A percentile compares a stretch with the other conserved stretches of the same genome.
These are phyloP conservation scores for Rhynchopsitta pachyrhyncha DNA, from an alignment of 2,113 vertebrate species.

Conservation along the genomic window DNA sequence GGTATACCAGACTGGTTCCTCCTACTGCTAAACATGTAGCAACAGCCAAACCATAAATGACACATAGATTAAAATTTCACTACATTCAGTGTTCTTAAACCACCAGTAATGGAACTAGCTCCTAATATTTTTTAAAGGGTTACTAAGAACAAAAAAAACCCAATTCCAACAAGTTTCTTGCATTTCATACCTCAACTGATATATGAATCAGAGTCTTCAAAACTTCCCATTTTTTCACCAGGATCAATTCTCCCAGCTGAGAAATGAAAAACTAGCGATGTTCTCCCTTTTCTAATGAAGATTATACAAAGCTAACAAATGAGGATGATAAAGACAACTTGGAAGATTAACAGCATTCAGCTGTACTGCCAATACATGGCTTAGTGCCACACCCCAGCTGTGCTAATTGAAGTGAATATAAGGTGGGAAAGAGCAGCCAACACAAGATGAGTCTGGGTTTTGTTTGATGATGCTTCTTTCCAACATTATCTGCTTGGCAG, in stretches of 20 bases:
- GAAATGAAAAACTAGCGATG: neutral
- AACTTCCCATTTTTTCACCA: neutral
- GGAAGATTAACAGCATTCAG: constrained; percentile 60
- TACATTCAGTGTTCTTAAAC: neutral
- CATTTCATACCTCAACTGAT: neutral
- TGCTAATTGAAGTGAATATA: constrained; percentile 47
- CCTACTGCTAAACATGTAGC: neutral
- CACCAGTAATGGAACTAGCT: neutral
- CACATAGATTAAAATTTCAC: neutral
- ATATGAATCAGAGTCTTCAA: neutral
- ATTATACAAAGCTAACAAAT: neutral
- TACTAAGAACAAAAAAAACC: neutral
- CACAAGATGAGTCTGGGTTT: neutral
- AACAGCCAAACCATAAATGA: neutral
- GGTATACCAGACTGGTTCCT: neutral
- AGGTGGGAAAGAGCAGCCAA: constrained; percentile 23
- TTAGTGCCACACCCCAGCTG: constrained; percentile 21
- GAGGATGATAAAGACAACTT: constrained; percentile 40
- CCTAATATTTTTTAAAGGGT: neutral
- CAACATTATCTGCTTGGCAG: neutral
- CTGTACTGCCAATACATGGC: constrained; percentile 35
- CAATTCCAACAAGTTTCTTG: neutral
- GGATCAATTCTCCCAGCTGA: neutral
- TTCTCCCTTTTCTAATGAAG: constrained; percentile 36
- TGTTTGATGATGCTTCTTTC: neutral